Evolutionary conservation across 1,140 invertebrate species (phyloP).

Genomic region (Meloidogyne floridensis): DNA sequence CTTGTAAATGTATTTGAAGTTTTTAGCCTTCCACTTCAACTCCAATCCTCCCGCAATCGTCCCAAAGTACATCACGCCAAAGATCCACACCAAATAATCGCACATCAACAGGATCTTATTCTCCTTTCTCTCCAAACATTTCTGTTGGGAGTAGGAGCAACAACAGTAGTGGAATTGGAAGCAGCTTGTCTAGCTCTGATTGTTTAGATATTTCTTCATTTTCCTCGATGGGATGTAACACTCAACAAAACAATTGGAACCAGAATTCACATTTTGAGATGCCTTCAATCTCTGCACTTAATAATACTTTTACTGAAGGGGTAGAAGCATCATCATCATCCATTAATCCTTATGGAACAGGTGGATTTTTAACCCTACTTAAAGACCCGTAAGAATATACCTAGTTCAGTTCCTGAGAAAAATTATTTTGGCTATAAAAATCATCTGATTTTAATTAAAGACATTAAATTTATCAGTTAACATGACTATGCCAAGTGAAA

Average conservation of each 20-base stretch:
- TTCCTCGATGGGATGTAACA: not conserved
- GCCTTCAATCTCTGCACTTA: conserved; percentile 1
- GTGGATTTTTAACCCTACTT: not conserved
- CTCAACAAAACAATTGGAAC: conserved; percentile 3
- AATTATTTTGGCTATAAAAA: too few species aligned
- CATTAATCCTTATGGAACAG: not conserved
- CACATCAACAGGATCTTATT: not conserved
- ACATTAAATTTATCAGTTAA: not conserved
- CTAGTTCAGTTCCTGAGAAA: too few species aligned
- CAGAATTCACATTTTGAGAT: not conserved
- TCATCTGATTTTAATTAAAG: too few species aligned
- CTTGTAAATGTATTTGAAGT: not conserved
- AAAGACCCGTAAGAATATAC: too few species aligned
- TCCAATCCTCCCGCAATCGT: not conserved
- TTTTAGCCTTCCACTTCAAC: not conserved
- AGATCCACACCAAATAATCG: not conserved
- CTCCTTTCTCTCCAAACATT: not conserved
- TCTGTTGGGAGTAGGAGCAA: not conserved
- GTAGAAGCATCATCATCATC: not conserved
- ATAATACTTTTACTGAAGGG: not conserved
- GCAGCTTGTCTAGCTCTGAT: not conserved
- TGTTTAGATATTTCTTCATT: not conserved
- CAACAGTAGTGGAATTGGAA: conserved; percentile 2
- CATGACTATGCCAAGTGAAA: not conserved
- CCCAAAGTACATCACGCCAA: not conserved